A percentile compares a stretch with the other conserved stretches of the same genome.
phyloP scores from a whole-genome alignment of 1,140 invertebrate species.

The Holcopasites calliopsidis region DNA sequence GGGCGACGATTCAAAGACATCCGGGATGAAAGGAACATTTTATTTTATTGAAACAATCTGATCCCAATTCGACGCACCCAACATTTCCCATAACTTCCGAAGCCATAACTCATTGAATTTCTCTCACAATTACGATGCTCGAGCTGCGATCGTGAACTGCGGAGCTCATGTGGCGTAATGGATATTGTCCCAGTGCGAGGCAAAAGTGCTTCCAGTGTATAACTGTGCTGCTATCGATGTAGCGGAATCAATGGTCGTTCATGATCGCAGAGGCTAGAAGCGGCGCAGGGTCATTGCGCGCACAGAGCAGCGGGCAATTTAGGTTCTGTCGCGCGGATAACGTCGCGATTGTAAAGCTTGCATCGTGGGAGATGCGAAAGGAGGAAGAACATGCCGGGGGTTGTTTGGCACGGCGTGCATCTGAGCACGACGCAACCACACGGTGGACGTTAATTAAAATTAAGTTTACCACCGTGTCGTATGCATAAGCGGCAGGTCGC shows the following conservation, averaged over 20 bases:
- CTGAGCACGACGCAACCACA: not conserved
- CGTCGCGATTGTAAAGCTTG: slow-evolving; percentile 29
- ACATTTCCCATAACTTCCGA: too few relatives aligned
- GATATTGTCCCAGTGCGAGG: not conserved
- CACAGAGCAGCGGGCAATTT: not conserved
- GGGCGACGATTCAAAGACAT: too few relatives aligned
- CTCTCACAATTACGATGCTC: too few relatives aligned
- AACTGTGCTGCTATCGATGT: too few relatives aligned
- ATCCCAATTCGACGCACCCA: too few relatives aligned
- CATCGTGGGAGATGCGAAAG: slow-evolving; percentile 17
- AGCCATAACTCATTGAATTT: too few relatives aligned
- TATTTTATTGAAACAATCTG: too few relatives aligned
- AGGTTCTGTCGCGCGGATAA: not conserved
- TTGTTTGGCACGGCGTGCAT: not conserved
- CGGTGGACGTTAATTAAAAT: slow-evolving; percentile 56
- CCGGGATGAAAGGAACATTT: too few relatives aligned
- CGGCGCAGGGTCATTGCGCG: not conserved
- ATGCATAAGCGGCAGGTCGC: slow-evolving; percentile 31
- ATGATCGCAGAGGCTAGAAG: not conserved
- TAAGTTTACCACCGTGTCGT: slow-evolving; percentile 19
- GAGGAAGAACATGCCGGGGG: slow-evolving; percentile 21
- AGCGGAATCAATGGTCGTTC: not conserved
- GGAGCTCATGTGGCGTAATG: not conserved
- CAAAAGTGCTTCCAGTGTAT: not conserved
- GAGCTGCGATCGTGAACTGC: too few relatives aligned